Evolutionary conservation across 2,888 invertebrate species (phyloP).

Genomic region (Monochamus alternatus): DNA sequence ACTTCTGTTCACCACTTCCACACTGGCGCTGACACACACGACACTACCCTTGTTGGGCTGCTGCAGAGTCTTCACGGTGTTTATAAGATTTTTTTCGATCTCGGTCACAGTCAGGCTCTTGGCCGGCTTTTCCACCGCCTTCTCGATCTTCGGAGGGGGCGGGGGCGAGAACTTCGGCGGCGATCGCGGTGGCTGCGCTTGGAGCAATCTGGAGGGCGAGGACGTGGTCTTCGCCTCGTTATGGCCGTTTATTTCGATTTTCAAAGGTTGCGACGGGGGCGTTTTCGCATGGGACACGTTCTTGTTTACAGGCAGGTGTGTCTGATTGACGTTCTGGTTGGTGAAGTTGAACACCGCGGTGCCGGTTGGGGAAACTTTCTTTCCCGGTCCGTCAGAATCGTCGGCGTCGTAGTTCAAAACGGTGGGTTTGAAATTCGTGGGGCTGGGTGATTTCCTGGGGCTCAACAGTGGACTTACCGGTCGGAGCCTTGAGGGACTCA

Average conservation of each 20-base stretch:
- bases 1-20: conserved; percentile 58
- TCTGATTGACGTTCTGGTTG: conserved; percentile 63
- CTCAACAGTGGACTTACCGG: conserved; percentile 46
- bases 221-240: conserved; percentile 44
- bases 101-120: conserved; percentile 74
- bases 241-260: conserved; percentile 60
- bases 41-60: conserved; percentile 56
- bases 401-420: conserved; percentile 38
- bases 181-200: conserved; percentile 39
- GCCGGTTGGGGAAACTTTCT: conserved; percentile 62
- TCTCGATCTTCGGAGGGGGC: conserved; percentile 47
- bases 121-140: conserved; percentile 30
- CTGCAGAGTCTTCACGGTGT: conserved; percentile 75
- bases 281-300: conserved; percentile 52
- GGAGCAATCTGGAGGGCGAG: conserved; percentile 29
- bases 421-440: conserved; percentile 53
- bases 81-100: conserved; percentile 80
- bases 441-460: conserved; percentile 50
- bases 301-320: conserved; percentile 54
- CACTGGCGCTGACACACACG: conserved; percentile 34
- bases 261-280: conserved; percentile 57
- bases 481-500: conserved; percentile 45
- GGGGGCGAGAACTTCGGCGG: conserved; percentile 58
- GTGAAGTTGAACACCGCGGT: conserved; percentile 78
- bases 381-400: conserved; percentile 38